phyloP scores from a whole-genome alignment of 64 coral and sea anemone species.

The Actinia tenebrosa region DNA sequence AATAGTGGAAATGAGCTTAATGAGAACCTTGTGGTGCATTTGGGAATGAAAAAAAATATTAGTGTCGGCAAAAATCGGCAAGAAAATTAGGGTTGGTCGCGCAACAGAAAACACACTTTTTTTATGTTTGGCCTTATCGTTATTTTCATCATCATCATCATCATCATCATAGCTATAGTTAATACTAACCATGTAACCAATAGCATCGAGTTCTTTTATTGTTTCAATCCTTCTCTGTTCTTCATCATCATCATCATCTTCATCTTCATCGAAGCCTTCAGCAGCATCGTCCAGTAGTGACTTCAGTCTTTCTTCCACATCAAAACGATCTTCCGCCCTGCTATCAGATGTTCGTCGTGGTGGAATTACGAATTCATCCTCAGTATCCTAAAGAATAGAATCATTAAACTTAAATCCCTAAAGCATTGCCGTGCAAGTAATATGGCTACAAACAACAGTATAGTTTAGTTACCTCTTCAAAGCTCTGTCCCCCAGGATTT shows the following conservation, averaged over 20 bases:
- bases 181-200: slow-evolving; percentile 92
- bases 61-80: no score
- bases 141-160: background rate
- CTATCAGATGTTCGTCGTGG: slow-evolving; percentile 27
- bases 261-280: slow-evolving; percentile 25
- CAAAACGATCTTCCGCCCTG: slow-evolving; percentile 42
- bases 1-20: no score
- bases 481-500: slow-evolving; percentile 59
- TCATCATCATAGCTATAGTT: background rate
- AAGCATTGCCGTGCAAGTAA: no score
- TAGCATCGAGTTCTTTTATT: slow-evolving; percentile 72
- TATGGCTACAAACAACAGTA: no score
- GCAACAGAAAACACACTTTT: no score
- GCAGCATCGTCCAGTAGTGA: slow-evolving; percentile 70
- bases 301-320: slow-evolving; percentile 73
- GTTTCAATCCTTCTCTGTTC: slow-evolving; percentile 23
- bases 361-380: slow-evolving; percentile 76
- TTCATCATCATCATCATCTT: slow-evolving; percentile 33
- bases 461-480: slow-evolving; percentile 41
- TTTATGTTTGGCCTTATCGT: no score
- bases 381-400: slow-evolving; percentile 55
- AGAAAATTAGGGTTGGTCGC: no score
- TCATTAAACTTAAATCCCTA: no score
- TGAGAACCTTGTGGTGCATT: no score
- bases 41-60: no score